Evolutionary conservation across 2,113 vertebrate species (phyloP), one percentile per base, ranked within the genome.

Genomic region (Anseranas semipalmata): DNA sequence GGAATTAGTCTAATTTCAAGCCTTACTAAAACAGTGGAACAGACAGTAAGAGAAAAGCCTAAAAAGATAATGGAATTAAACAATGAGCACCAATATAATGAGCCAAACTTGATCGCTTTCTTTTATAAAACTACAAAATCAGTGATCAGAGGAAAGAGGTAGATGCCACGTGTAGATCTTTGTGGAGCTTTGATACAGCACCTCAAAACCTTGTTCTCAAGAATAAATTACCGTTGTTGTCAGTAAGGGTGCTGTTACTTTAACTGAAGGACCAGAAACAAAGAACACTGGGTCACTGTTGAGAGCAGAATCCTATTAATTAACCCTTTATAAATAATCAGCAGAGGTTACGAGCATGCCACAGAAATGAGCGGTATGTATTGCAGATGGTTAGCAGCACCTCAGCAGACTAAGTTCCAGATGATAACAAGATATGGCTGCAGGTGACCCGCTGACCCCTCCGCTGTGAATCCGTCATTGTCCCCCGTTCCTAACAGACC

Each of bases 271-370:
- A 91, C 33, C 53, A 91, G 88, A 95, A 93, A 93, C 85, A 92
- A 95, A 87, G 91, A 92, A 74, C 94, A 63, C 37, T 5, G 50
- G 91, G 89, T 96, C 94, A 87, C 71, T n/a, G 53, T 66, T 73
- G 37, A 59, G 81, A 92, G 87, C 59, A 83, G 75, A 92, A 92
- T 95, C 71, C 91, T 91, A 60, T 92, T 94, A 95, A 96, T 96
- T 95, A 96, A 96, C 91, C 93, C 96, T 89, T 96, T 95, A 89
- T 67, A 92, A 96, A 91, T 92, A 94, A 97, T 96, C 94, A 96
- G 90, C 58, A 89, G 90, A 93, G 94, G 94, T 93, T 92, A 95
- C 0, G 2, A 87, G 74, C 70, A 41, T 0, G 7, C 73, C 0
- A 22, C 8, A 7, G 63, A 87, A 83, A 95, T 63, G 78, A 94